Percentiles rank a stretch among this genome's conserved stretches.
Conservation (phyloP, 1,140 invertebrate species). For the Pseudachorutes palmiensis region DNA sequence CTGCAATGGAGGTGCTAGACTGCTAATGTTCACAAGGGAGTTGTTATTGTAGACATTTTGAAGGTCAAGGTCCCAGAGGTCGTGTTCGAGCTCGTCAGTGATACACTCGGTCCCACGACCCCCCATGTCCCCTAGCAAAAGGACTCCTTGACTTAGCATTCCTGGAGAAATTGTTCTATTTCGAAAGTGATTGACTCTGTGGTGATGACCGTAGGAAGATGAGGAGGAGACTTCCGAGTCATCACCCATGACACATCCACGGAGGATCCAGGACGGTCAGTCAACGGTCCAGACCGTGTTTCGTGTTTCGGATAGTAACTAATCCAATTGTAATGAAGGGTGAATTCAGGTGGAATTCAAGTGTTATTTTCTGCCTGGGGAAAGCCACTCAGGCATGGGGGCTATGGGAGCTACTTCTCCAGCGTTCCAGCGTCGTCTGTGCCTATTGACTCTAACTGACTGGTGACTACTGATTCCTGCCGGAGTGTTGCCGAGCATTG, state of each 20-base stretch:
- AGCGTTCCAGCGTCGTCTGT: too few species aligned
- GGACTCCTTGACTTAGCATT: constrained; percentile 47
- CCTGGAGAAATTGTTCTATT: constrained; percentile 26
- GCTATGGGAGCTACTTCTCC: too few species aligned
- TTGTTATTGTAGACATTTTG: constrained; percentile 41
- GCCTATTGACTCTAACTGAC: too few species aligned
- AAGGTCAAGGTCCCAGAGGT: constrained; percentile 66
- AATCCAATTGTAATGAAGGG: too few species aligned
- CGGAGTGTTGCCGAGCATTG: constrained; percentile 11
- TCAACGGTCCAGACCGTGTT: too few species aligned
- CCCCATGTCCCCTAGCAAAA: constrained; percentile 39
- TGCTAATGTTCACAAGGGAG: constrained; percentile 33
- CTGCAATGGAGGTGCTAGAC: constrained; percentile 14
- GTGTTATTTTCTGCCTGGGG: too few species aligned
- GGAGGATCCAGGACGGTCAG: too few species aligned
- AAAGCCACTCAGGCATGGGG: too few species aligned
- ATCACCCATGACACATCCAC: constrained; percentile 48
- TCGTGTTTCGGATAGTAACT: too few species aligned
- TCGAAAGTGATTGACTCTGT: constrained; percentile 15
- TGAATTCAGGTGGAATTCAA: too few species aligned
- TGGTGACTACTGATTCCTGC: too few species aligned
- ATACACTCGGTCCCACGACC: background rate
- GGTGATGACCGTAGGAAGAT: constrained; percentile 42
- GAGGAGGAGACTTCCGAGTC: constrained; percentile 63
- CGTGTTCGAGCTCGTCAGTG: constrained; percentile 50